These are phyloP conservation scores for Epinotia demarniana DNA, from an alignment of 2,888 invertebrate genomes.

Conservation along the genomic window DNA sequence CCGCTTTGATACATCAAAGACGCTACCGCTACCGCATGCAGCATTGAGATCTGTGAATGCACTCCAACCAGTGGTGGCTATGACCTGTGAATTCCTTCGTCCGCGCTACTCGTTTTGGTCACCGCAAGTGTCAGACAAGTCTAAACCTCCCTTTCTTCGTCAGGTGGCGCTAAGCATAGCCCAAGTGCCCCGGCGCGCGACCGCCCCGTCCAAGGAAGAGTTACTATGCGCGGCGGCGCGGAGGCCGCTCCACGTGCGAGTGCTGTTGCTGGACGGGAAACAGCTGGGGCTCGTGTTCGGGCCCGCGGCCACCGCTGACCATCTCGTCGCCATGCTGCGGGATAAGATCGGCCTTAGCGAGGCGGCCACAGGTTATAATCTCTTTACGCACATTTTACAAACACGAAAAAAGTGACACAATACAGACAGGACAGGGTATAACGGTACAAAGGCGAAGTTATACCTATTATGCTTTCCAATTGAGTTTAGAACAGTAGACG, in stretches of 20 bases:
- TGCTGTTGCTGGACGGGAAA: slow-evolving; percentile 97
- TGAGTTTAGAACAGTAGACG: too few relatives aligned
- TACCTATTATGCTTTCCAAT: too few relatives aligned
- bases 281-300: slow-evolving; percentile 98
- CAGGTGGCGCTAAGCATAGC: slow-evolving; percentile 81
- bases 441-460: too few relatives aligned
- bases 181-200: slow-evolving; percentile 89
- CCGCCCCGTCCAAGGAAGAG: slow-evolving; percentile 96
- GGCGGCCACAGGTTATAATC: slow-evolving; percentile 86
- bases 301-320: slow-evolving; percentile 95
- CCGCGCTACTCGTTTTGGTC: too few relatives aligned
- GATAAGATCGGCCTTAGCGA: slow-evolving; percentile 94
- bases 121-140: neutral
- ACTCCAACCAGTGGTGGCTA: too few relatives aligned
- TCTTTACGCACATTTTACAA: too few relatives aligned
- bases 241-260: slow-evolving; percentile 94
- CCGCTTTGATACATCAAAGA: too few relatives aligned
- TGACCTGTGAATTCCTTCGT: neutral
- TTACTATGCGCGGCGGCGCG: slow-evolving; percentile 96
- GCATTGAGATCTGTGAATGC: too few relatives aligned
- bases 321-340: slow-evolving; percentile 94
- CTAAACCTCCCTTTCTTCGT: neutral
- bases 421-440: neutral
- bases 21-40: too few relatives aligned
- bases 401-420: too few relatives aligned